Base-by-base conservation (phyloP, 2,797 vertebrate species). In the Geotrypetes seraphini region DNA sequence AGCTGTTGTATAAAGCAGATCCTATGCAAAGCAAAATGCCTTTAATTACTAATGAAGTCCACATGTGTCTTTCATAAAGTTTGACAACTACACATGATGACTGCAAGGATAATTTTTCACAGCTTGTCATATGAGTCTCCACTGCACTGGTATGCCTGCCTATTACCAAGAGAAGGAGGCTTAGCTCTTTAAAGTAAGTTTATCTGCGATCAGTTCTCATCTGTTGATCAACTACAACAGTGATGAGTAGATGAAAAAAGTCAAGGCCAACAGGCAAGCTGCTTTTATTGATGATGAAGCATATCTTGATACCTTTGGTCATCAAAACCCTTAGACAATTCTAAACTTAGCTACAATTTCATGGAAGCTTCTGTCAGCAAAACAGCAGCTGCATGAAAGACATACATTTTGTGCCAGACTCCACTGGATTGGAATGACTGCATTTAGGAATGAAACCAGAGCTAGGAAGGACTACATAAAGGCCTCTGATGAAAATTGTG, bases 391-490 rank as follows among this genome's bases (percentile, higher is more conserved):
- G 14, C 17, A 25, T 24, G 43, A 20, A 23, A 36, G 30, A 31
- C 29, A 9, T 29, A 31, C 33, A 19, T 26, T 33, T 41, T 16
- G 32, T 43, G 49, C 30, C 34, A 23, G 30, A 53, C 33, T 30
- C 36, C 34, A 7, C 19, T 36, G 22, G 39, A 4, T 2, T 19
- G 27, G 33, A 19, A 30, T 47, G 47, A 22, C 25, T 16, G 52
- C 43, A 43, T 16, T 53, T 43, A 42, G 50, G 59, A 60, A 53
- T 50, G 37, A 54, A 57, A 40, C 47, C 38, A 37, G 43, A 60
- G 62, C 49, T 31, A 47, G 43, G 52, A 47, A 37, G 67, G 14
- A 16, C 5, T 27, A 16, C 14, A 10, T n/a, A 16, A 16, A 64
- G 22, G 37, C 56, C 42, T 28, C 33, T 54, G 31, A 20, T 36